Base-by-base conservation (phyloP, 2,113 vertebrate genomes). In the Plestiodon gilberti region DNA sequence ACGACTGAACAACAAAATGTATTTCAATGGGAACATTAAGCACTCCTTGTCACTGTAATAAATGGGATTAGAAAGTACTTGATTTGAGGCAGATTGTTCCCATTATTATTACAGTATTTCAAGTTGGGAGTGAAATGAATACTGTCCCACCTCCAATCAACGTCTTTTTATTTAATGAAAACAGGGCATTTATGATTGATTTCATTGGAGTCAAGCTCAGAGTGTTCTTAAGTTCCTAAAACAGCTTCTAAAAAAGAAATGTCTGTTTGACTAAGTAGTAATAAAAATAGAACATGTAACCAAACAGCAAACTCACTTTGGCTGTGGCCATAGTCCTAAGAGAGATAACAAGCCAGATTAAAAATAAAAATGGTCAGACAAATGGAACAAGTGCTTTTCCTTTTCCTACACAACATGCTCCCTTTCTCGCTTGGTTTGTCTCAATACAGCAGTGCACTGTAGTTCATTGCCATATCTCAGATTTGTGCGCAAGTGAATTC, bases 241-340 rank as follows among this genome's bases (percentile, higher is more conserved):
- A 79, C 61, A 65, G 52, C 62, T 80, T 84, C 13, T 1, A 71
- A 13, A 70, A n/a, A 62, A 64, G 10, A 74, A 80, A 74, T 65
- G 69, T 6, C 23, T 20, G 76, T 67, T 87, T 52, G 43, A 18
- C 33, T 38, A 64, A 81, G 62, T 48, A 48, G 43, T 6, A 23
- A 71, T 52, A 79, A 79, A 88, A 84, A 88, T 84, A 74, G 76
- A 57, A 78, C 28, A 64, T 57, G 57, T 28, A 62, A 57, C n/a
- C n/a, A 52, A 65, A 40, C 38, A 74, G n/a, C 78, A 81, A 43
- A 48, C 25, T 62, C 38, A 48, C 15, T 81, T 64, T 18, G 57
- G 23, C 52, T 69, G 10, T 10, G 59, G 13, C 57, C 6, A 35
- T 52, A 15, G 30, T 52, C 64, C 40, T 65, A 57, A 78, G 59